Evolutionary conservation across 1,140 invertebrate genomes (phyloP).

Genomic region (Pachypsylla venusta): DNA sequence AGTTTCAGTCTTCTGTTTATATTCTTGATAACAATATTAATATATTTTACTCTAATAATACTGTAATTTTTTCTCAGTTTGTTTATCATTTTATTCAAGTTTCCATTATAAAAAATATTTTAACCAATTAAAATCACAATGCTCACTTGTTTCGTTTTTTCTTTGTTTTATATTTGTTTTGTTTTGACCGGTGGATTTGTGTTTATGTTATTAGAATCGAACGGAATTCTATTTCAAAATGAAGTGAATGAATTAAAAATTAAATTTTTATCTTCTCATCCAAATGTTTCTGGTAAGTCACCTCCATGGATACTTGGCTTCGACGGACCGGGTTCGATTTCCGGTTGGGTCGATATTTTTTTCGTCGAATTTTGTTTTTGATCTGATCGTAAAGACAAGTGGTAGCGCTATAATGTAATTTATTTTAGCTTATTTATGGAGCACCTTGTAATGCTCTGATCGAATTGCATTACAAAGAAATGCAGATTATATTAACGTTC

Average conservation of each 20-base stretch:
- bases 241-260: background rate
- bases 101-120: no score
- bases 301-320: no score
- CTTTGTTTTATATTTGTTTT: background rate
- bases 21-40: no score
- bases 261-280: background rate
- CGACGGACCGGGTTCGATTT: no score
- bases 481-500: no score
- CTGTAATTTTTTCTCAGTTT: no score
- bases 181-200: background rate
- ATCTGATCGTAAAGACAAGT: background rate
- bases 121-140: no score
- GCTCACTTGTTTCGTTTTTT: background rate
- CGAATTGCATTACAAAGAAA: background rate
- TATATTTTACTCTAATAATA: no score
- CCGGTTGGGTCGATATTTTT: background rate
- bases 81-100: no score
- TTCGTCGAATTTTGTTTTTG: background rate
- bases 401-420: background rate
- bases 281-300: background rate
- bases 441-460: background rate
- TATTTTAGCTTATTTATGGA: background rate
- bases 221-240: conserved; percentile 1
- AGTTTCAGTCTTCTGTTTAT: no score
- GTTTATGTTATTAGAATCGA: background rate